Evolutionary conservation across 2,113 vertebrate species (phyloP).

Genomic region (Dascyllus trimaculatus): DNA sequence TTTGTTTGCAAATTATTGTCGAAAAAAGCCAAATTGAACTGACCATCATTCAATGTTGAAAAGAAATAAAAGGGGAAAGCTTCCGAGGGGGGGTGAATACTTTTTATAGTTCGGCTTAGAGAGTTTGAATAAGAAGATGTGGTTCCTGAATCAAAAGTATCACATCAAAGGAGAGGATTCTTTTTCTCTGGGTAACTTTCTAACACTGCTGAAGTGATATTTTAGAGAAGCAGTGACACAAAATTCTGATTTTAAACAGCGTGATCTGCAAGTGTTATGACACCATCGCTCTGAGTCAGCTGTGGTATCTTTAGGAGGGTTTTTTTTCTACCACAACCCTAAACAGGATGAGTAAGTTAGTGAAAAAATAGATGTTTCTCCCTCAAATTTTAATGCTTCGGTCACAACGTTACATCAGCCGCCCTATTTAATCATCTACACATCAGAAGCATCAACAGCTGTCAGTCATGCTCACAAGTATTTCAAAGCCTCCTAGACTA

Average conservation of each 20-base stretch:
- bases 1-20: too few relatives aligned
- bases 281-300: neutral
- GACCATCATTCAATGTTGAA: too few relatives aligned
- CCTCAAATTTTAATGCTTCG: conserved; percentile 15
- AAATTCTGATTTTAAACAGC: too few relatives aligned
- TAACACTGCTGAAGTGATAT: too few relatives aligned
- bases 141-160: neutral
- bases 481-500: conserved; percentile 12
- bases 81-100: too few relatives aligned
- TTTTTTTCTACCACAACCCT: neutral
- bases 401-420: conserved; percentile 10
- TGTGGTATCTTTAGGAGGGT: neutral
- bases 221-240: too few relatives aligned
- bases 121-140: neutral
- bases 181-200: too few relatives aligned
- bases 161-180: too few relatives aligned
- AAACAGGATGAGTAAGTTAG: neutral
- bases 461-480: conserved; percentile 34
- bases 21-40: too few relatives aligned
- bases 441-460: conserved; percentile 28
- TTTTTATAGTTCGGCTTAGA: too few relatives aligned
- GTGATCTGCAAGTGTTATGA: conserved; percentile 10
- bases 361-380: conserved; percentile 4
- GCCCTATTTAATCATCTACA: conserved; percentile 9
- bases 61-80: too few relatives aligned